Evolutionary conservation across 2,888 invertebrate genomes (phyloP).

Genomic region (Gortyna flavago): DNA sequence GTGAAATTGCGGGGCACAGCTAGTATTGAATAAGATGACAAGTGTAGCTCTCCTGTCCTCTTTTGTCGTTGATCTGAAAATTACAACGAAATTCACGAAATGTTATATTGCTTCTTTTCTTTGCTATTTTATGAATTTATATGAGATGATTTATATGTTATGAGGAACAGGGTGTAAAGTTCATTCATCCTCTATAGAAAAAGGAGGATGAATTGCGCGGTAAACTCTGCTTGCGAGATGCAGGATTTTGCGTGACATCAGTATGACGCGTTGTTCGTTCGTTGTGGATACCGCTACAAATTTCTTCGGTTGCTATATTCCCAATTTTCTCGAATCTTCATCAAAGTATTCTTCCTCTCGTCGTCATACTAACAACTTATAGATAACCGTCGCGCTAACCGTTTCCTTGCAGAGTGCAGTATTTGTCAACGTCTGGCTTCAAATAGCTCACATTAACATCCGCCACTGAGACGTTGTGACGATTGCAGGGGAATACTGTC

Average conservation of each 20-base stretch:
- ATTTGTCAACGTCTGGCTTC: constrained; percentile 87
- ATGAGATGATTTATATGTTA: too few species aligned
- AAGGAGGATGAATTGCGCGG: too few species aligned
- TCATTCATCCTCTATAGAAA: too few species aligned
- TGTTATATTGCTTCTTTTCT: not conserved
- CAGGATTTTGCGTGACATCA: too few species aligned
- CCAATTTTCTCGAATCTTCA: constrained; percentile 31
- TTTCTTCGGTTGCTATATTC: too few species aligned
- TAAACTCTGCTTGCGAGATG: too few species aligned
- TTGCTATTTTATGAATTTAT: not conserved
- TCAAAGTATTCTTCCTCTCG: constrained; percentile 18
- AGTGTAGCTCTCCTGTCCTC: not conserved
- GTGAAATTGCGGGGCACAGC: not conserved
- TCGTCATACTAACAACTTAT: constrained; percentile 38
- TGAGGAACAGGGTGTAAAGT: too few species aligned
- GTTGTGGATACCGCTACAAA: too few species aligned
- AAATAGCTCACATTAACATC: constrained; percentile 87
- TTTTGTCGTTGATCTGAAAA: not conserved
- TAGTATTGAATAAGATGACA: too few species aligned
- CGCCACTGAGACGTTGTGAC: constrained; percentile 79
- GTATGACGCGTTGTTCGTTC: too few species aligned
- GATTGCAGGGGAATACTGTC: constrained; percentile 72
- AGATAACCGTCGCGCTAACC: constrained; percentile 80
- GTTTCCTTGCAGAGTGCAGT: constrained; percentile 77
- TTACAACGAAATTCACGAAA: not conserved